Conservation (phyloP, 2,113 vertebrate genomes). For the Cairina moschata region DNA sequence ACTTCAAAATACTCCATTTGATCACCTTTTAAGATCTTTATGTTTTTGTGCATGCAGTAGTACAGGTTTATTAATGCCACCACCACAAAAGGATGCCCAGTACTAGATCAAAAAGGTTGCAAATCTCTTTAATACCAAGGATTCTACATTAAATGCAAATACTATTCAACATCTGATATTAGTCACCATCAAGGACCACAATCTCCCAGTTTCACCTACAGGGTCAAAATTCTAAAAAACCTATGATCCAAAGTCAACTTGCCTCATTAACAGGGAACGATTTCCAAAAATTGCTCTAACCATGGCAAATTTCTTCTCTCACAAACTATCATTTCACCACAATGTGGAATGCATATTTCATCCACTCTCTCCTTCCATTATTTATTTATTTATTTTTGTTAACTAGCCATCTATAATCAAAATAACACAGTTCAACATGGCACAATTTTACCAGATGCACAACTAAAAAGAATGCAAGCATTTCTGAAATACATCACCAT, state of each 20-base stretch:
- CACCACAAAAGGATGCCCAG: rapidly evolving
- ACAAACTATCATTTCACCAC: neutral
- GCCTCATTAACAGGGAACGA: neutral
- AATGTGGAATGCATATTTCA: neutral
- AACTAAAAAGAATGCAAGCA: neutral
- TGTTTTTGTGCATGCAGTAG: rapidly evolving
- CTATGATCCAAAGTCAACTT: neutral
- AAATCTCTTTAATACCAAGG: neutral
- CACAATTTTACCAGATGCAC: neutral
- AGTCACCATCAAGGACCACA: neutral
- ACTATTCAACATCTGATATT: neutral
- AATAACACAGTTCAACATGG: no score
- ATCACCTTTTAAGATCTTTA: neutral
- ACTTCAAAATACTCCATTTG: neutral
- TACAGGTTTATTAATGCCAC: neutral
- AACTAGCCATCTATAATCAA: neutral
- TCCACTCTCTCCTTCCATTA: neutral
- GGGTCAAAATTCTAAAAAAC: neutral
- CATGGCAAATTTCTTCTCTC: neutral
- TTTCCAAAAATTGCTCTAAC: neutral
- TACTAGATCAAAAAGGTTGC: rapidly evolving
- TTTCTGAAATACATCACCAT: neutral
- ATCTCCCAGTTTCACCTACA: neutral
- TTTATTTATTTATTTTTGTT: neutral
- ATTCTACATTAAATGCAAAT: neutral